Evolutionary conservation across 2,888 invertebrate species (phyloP).

Genomic region (Bedellia somnulentella): DNA sequence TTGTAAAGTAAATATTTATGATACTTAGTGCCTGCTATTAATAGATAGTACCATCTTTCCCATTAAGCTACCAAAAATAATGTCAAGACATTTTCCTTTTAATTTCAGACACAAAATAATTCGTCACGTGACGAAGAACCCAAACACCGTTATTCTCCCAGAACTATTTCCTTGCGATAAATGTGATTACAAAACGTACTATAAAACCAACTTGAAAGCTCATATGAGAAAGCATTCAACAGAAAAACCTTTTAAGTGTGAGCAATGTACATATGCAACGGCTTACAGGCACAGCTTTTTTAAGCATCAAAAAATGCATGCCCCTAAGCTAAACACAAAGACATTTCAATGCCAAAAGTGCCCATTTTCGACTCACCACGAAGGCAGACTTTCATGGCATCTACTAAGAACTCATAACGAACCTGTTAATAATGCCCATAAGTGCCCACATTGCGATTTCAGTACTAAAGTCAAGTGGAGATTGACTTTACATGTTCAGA

Average conservation of each 20-base stretch:
- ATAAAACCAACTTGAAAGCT: slow-evolving; percentile 15
- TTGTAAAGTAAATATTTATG: no score
- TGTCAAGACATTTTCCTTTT: no score
- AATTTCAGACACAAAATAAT: slow-evolving; percentile 22
- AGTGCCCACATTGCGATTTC: slow-evolving; percentile 30
- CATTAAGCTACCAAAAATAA: no score
- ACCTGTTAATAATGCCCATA: slow-evolving; percentile 22
- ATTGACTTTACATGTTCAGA: slow-evolving; percentile 25
- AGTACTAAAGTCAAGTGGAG: slow-evolving; percentile 28
- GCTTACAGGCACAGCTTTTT: slow-evolving; percentile 19
- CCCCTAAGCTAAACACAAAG: slow-evolving; percentile 9
- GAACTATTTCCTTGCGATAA: slow-evolving; percentile 15
- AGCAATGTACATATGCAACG: slow-evolving; percentile 16
- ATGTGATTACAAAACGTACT: slow-evolving; percentile 17
- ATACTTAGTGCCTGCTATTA: no score
- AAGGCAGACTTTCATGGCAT: slow-evolving; percentile 32
- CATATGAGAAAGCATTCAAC: slow-evolving; percentile 22
- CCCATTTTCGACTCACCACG: slow-evolving; percentile 25
- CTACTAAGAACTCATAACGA: slow-evolving; percentile 32
- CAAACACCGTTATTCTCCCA: slow-evolving; percentile 2
- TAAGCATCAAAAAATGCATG: slow-evolving; percentile 21
- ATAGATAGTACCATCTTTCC: no score
- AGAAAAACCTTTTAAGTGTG: slow-evolving; percentile 20
- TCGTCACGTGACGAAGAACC: slow-evolving; percentile 12
- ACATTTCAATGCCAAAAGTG: slow-evolving; percentile 27